Base-by-base conservation (phyloP, 2,888 invertebrate species). In the Pilophorus perplexus region DNA sequence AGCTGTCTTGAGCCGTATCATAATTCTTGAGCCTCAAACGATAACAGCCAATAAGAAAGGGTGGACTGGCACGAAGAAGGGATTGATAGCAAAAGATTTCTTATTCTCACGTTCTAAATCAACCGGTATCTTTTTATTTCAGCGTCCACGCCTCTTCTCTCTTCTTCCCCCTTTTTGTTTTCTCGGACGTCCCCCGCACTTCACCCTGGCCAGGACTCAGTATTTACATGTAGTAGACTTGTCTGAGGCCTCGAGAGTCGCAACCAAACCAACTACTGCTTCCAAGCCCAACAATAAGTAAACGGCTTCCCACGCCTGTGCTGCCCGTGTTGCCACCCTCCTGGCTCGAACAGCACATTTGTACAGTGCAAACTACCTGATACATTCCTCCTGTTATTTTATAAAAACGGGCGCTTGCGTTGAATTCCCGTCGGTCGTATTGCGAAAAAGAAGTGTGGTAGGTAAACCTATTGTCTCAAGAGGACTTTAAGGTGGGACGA, bases 381-480 rank as follows among this genome's bases (percentile, higher is more conserved):
- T 52, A 52, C 52, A 52, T 52, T 52, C 52, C 52, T 23, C n/a
- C 3, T 52, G 52, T 52, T 52, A 52, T 52, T 52, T 48, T 25
- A 27, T 50, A 50, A 50, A 50, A 50, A 50, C 27, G 14, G 25
- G 50, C 16, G 33, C 6, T 33, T 33, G 33, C n/a, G 46, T 46
- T 46, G 14, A 25, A 46, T 46, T 46, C n/a, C 46, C 46, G 46
- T 23, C 23, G 10, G 44, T 18, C 20, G 44, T 44, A 44, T n/a
- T 33, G 6, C 33, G 6, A 33, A 33, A 12, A 33, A 33, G 33
- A 33, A 33, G 33, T 12, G 33, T 33, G 12, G 12, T 8, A 6
- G 33, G 33, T 33, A 33, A 33, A 33, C 33, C 33, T 33, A 33
- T 33, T 33, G 33, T 33, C 33, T 33, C 33, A 6, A n/a, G 33